Percentiles rank a stretch among this genome's conserved stretches.
phyloP scores from a whole-genome alignment of 2,888 invertebrate genomes.

The Notodonta dromedarius region DNA sequence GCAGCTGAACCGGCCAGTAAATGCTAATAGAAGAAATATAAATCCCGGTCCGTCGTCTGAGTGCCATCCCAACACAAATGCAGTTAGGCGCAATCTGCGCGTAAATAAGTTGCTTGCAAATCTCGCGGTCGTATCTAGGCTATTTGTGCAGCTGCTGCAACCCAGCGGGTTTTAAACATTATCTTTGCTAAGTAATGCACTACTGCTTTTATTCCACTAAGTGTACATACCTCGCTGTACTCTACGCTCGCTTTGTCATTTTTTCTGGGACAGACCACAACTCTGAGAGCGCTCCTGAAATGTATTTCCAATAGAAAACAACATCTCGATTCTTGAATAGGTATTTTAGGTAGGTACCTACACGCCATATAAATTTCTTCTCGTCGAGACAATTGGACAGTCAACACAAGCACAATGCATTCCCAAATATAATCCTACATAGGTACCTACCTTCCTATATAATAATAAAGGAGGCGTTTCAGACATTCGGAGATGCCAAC shows the following conservation, averaged over 20 bases:
- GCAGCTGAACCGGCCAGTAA: not conserved
- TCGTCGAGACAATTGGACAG: not conserved
- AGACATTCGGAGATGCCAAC: not conserved
- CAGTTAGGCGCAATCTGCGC: constrained; percentile 68
- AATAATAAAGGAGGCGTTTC: not conserved
- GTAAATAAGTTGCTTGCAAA: constrained; percentile 57
- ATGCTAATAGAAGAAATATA: constrained; percentile 4
- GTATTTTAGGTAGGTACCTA: too few relatives aligned
- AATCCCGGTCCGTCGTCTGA: constrained; percentile 24
- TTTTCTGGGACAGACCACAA: too few relatives aligned
- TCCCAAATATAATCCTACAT: constrained; percentile 16
- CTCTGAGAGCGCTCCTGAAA: too few relatives aligned
- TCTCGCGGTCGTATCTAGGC: constrained; percentile 51
- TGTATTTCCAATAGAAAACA: too few relatives aligned
- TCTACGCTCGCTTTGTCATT: too few relatives aligned
- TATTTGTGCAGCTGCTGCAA: constrained; percentile 44
- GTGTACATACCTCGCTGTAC: too few relatives aligned
- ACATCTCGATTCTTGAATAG: too few relatives aligned
- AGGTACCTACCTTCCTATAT: not conserved
- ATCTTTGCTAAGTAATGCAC: constrained; percentile 35
- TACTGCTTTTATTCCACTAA: not conserved
- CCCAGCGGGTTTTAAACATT: constrained; percentile 40
- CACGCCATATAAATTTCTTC: not conserved
- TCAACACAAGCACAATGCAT: constrained; percentile 17
- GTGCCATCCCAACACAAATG: constrained; percentile 53